Base-by-base conservation (phyloP, 2,113 vertebrate genomes). In the Oryzias curvinotus region DNA sequence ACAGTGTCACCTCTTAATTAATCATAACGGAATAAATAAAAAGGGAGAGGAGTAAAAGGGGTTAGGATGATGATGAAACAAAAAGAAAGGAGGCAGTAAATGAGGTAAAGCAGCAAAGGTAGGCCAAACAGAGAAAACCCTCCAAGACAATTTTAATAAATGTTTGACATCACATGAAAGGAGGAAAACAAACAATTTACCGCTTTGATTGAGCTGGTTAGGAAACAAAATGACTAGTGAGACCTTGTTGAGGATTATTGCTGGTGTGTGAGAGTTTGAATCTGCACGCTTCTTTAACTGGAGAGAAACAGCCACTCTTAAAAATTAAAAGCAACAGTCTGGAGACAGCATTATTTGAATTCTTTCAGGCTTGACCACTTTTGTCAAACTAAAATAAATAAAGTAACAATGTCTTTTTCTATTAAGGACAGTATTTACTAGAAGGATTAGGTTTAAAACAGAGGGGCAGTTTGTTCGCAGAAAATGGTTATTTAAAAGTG, bases 21-120 rank as follows among this genome's bases (percentile, higher is more conserved):
- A 68, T 36, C 65, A 52, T 77, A 36, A 57, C 59, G 57, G 50
- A 48, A 19, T 10, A 21, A 58, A 51, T 41, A 62, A 46, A 68
- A 47, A 54, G 62, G 49, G 43, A 75, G 30, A 52, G 41, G 15
- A 62, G 44, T 13, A 56, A 6, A 4, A 19, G 26, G 57, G 51
- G 21, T 44, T 36, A 30, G 15, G 19, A 51, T 21, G 46, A 60
- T 72, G 63, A 80, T 63, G 66, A 80, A 77, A 82, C 58, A 58
- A 49, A 45, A 66, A 28, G 46, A 77, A 74, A 75, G 54, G 17
- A 62, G 36, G 15, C 50, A 52, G 60, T 18, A 57, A 47, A 73
- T 62, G 65, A 48, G 53, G 65, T 48, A 47, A 59, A 57, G 56
- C 14, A 48, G 60, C 13, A 41, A 4, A 55, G 50, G 51, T 19